Percentiles rank a stretch among this genome's conserved stretches.
Evolutionary conservation across 2,113 vertebrate genomes (phyloP).

Genomic region (Saguinus imperator): DNA sequence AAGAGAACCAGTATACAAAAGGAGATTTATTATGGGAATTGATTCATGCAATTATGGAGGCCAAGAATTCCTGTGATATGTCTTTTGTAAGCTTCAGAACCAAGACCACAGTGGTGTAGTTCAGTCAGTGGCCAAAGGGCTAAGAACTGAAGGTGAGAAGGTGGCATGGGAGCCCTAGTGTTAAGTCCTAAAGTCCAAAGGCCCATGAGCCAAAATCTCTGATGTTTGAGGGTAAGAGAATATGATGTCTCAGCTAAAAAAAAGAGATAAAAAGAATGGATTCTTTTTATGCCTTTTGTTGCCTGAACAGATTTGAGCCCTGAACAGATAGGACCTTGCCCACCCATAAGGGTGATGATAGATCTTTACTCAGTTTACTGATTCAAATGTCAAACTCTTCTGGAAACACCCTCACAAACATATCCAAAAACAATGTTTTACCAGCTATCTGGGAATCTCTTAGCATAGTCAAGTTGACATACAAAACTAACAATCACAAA

Average conservation of each 20-base stretch:
- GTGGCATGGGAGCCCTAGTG: fast-evolving
- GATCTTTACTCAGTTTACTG: not conserved
- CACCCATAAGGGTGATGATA: not conserved
- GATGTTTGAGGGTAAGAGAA: not conserved
- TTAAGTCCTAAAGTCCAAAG: not conserved
- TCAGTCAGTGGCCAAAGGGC: not conserved
- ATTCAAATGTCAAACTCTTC: not conserved
- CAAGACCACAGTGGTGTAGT: not conserved
- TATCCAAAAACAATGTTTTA: not conserved
- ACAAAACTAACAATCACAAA: not conserved
- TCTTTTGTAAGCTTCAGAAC: not conserved
- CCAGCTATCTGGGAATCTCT: not conserved
- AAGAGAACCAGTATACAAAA: not conserved
- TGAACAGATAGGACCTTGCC: not conserved
- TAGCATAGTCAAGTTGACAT: not conserved
- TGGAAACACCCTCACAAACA: not conserved
- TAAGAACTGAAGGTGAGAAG: not conserved
- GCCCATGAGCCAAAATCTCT: not conserved
- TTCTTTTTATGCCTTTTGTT: not conserved
- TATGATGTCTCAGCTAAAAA: not conserved
- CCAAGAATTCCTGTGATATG: not conserved
- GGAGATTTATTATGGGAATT: not conserved
- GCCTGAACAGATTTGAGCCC: too few species aligned
- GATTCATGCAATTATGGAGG: not conserved
- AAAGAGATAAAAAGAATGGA: not conserved